These are phyloP conservation scores for Anthrax anthrax DNA, from an alignment of 2,888 invertebrate species.

Conservation along the genomic window DNA sequence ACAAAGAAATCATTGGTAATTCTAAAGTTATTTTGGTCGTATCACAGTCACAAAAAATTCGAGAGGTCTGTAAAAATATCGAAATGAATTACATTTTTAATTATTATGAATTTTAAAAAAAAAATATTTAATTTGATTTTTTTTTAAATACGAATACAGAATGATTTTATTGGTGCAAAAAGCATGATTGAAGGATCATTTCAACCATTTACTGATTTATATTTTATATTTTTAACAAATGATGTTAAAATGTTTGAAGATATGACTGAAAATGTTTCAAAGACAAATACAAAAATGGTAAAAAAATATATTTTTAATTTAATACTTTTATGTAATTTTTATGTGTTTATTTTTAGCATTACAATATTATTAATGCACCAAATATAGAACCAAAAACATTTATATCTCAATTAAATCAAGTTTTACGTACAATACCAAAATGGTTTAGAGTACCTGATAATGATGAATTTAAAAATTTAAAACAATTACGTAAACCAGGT, in stretches of 20 bases:
- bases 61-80: constrained; percentile 20
- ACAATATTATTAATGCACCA: constrained; percentile 5
- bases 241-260: constrained; percentile 36
- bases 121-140: not conserved
- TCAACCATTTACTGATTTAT: constrained; percentile 33
- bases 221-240: constrained; percentile 39
- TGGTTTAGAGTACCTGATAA: constrained; percentile 26
- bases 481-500: not conserved
- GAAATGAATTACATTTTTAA: constrained; percentile 28
- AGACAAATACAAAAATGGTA: constrained; percentile 4
- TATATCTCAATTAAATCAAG: not conserved
- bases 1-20: constrained; percentile 7
- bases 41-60: constrained; percentile 36
- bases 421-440: constrained; percentile 18
- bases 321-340: not conserved
- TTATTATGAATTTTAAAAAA: not conserved
- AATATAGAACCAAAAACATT: constrained; percentile 4
- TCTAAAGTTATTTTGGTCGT: constrained; percentile 40
- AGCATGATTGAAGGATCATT: constrained; percentile 12
- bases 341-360: constrained; percentile 7
- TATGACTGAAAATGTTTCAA: constrained; percentile 18
- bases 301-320: too few species aligned
- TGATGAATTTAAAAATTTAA: not conserved
- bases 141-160: constrained; percentile 2
- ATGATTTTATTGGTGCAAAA: constrained; percentile 14